Base-by-base conservation (phyloP, 2,797 vertebrate genomes). In the Petrocephalus sullivani region DNA sequence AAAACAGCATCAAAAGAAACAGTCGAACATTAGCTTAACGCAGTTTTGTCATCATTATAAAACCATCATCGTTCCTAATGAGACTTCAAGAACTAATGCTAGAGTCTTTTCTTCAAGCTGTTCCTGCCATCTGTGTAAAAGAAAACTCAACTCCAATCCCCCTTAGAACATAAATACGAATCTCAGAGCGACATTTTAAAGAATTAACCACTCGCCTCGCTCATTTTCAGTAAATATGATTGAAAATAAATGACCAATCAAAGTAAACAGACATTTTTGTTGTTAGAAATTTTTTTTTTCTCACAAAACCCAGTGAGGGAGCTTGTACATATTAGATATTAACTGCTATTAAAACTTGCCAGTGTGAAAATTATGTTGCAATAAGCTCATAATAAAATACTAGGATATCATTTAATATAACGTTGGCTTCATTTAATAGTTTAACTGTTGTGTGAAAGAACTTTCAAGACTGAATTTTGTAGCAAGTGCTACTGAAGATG, bases 31-130 rank as follows among this genome's bases (percentile, higher is more conserved):
- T 49, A 81, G 75, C 33, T 81, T 41, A 81, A 49, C 75, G 46
- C 75, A 81, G 46, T 81, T 81, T 81, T 81, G 75, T 81, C 75
- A 49, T 81, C 75, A 49, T 81, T 81, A 81, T 81, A 81, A 81
- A 81, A 81, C 41, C 75, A 81, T 81, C 41, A 81, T 81, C 41
- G 19, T 81, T 46, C 75, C 41, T 81, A 81, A 81, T 81, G 75
- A 81, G 75, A 81, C 75, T 81, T 49, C 37, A 9, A 81, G 75
- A 81, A 81, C 16, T 81, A 85, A 85, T 57, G 83, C 53, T 85
- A 10, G 33, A 28, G 83, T 56, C 49, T 23, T 85, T 54, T 21
- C 23, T 10, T 28, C 83, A 85, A 85, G 83, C 83, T 85, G 83
- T 85, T 85, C 53, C 28, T 16, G 51, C 83, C 83, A 85, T 85